These are phyloP conservation scores for Lepus europaeus DNA, from an alignment of 2,113 vertebrate species.

Conservation along the genomic window DNA sequence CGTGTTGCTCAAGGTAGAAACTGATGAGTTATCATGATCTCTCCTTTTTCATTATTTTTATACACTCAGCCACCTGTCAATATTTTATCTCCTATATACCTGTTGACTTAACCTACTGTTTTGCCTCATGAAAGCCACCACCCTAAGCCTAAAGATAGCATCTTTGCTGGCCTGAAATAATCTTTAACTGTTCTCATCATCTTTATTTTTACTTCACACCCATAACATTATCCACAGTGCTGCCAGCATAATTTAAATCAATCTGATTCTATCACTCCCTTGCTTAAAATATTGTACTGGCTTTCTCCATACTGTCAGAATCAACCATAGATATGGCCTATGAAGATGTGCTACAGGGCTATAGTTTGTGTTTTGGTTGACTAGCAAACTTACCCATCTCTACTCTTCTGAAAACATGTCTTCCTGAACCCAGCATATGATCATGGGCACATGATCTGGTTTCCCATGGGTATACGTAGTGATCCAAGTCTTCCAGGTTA, in stretches of 20 bases:
- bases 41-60: not conserved
- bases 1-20: not conserved
- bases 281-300: not conserved
- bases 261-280: not conserved
- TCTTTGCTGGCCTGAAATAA: slow-evolving; percentile 27
- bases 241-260: not conserved
- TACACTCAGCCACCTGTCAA: not conserved
- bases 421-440: not conserved
- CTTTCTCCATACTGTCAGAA: not conserved
- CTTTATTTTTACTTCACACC: not conserved
- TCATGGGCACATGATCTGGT: not conserved
- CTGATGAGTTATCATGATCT: not conserved
- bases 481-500: not conserved
- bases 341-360: not conserved
- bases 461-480: not conserved
- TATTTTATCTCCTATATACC: slow-evolving; percentile 11
- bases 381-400: not conserved
- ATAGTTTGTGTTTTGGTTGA: not conserved
- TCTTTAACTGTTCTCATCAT: not conserved
- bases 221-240: not conserved
- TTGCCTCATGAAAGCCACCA: not conserved
- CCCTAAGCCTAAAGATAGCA: not conserved
- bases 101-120: slow-evolving; percentile 16
- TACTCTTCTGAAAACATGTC: not conserved
- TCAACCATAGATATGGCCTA: not conserved